Evolutionary conservation across 2,888 invertebrate species (phyloP).

Genomic region (Argyresthia goedartella): DNA sequence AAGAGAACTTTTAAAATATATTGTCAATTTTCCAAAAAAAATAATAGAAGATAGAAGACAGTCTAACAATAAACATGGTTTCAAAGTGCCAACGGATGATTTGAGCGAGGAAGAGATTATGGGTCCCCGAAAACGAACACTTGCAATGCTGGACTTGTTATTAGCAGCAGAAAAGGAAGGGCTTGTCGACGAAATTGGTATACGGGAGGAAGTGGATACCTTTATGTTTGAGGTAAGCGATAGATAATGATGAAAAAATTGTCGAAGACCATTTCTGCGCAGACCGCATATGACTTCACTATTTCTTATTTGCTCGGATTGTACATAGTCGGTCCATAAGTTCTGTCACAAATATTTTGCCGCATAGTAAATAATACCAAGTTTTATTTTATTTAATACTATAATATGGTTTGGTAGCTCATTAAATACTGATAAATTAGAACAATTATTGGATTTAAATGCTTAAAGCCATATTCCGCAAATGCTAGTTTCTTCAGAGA

Average conservation of each 20-base stretch:
- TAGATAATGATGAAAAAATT: not conserved
- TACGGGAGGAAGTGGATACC: constrained; percentile 74
- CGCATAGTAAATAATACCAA: too few relatives aligned
- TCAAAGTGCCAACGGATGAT: constrained; percentile 10
- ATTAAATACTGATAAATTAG: too few relatives aligned
- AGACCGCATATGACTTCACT: too few relatives aligned
- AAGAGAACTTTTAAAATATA: constrained; percentile 30
- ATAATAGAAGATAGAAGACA: constrained; percentile 46
- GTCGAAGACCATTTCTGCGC: too few relatives aligned
- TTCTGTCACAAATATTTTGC: too few relatives aligned
- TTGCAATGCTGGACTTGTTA: constrained; percentile 67
- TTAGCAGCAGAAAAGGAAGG: constrained; percentile 53
- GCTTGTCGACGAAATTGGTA: constrained; percentile 57
- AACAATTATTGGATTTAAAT: too few relatives aligned
- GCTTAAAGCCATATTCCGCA: too few relatives aligned
- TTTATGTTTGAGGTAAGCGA: constrained; percentile 72
- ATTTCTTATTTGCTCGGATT: too few relatives aligned
- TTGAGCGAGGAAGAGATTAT: constrained; percentile 19
- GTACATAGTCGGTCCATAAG: too few relatives aligned
- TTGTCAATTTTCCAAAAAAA: constrained; percentile 39
- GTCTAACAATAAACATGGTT: constrained; percentile 15
- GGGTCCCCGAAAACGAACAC: constrained; percentile 47
- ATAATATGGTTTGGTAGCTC: too few relatives aligned
- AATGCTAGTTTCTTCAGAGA: too few relatives aligned
- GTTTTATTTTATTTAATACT: too few relatives aligned